Base-by-base conservation (phyloP, 2,113 vertebrate species). In the Siphamia tubifer region DNA sequence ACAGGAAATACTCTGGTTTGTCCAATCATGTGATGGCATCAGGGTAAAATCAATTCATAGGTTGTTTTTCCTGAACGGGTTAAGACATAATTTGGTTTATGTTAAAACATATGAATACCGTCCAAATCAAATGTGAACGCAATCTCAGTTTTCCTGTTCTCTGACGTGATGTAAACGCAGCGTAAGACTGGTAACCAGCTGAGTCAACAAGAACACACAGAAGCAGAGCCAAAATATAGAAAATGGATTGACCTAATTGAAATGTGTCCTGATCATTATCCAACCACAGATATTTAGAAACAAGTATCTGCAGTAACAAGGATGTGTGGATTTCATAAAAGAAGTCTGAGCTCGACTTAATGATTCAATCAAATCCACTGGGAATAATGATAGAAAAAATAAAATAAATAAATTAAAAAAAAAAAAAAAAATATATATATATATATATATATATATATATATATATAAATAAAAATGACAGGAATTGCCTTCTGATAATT, bases 111-210 rank as follows among this genome's bases (percentile, higher is more conserved):
- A 31, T 8, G 16, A 51, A 56, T 16, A 40, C 49, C 8, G 28
- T 81, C 74, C 58, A 81, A 69, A 48, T 60, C 12, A 68, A 68
- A 82, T 32, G 31, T 32, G 24, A 58, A 47, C 43, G 20, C 60
- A 53, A 64, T 79, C 54, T 56, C 28, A 16, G 36, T 54, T 42
- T 69, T 54, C 44, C 52, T 27, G 42, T 42, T 76, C 30, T 19
- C 52, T 21, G 53, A 31, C n/a, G 4, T 23, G 39, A 54, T 25
- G 28, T 43, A 34, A 71, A 62, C 2, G 36, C 34, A 12, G 44
- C 45, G 28, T 15, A n/a, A 61, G 64, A 42, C 68, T 55, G 52
- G 56, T 68, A 60, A 49, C 74, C 52, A 57, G 62, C 68, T 72
- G 68, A 79, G 62, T 77, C 65, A 65, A 74, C 49, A 66, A 28